Conservation (phyloP, 1,140 invertebrate genomes). For the Nymphalis io region DNA sequence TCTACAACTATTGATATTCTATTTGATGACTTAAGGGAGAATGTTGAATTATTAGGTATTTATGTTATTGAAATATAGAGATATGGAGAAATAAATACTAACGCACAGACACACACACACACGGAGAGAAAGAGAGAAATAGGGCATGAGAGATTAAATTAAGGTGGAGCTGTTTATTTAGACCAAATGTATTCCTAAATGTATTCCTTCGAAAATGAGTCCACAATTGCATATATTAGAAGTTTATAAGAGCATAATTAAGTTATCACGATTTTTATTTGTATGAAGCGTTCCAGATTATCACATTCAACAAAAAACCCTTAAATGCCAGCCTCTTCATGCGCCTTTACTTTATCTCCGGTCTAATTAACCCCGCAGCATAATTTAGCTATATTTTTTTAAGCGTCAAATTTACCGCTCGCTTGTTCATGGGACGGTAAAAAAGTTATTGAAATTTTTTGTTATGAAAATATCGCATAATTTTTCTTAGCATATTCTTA, state of each 20-base stretch:
- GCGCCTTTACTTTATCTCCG: conserved; percentile 19
- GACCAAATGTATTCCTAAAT: too few relatives aligned
- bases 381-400: conserved; percentile 18
- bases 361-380: conserved; percentile 24
- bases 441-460: conserved; percentile 1
- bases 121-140: too few relatives aligned
- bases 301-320: conserved; percentile 19
- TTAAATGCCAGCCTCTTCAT: conserved; percentile 22
- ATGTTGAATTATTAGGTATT: too few relatives aligned
- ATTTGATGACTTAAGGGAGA: too few relatives aligned
- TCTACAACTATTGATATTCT: too few relatives aligned
- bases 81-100: too few relatives aligned
- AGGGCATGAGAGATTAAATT: too few relatives aligned
- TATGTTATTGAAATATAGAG: too few relatives aligned
- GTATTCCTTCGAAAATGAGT: too few relatives aligned
- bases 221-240: too few relatives aligned
- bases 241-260: not conserved
- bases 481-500: not conserved
- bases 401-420: conserved; percentile 13
- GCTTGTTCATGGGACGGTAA: not conserved
- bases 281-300: conserved; percentile 3
- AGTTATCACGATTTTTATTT: not conserved
- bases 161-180: too few relatives aligned
- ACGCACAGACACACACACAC: too few relatives aligned
- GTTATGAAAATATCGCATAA: not conserved